A percentile compares a stretch with the other conserved stretches of the same genome.
These are phyloP conservation scores for Cyprinus carpio DNA, from an alignment of 2,113 vertebrate genomes.

Conservation along the genomic window DNA sequence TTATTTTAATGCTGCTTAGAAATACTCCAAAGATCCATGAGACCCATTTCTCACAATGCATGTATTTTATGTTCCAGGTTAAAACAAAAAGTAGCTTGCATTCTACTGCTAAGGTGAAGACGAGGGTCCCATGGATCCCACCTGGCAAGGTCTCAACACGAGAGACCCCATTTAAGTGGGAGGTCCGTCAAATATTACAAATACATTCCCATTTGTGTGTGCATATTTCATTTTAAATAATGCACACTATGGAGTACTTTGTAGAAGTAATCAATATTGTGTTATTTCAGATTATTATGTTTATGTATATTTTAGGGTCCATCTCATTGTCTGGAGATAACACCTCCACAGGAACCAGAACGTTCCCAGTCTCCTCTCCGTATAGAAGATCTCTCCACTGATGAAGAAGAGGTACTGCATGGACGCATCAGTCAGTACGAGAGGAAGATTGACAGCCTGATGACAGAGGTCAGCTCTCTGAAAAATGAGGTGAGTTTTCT, in stretches of 20 bases:
- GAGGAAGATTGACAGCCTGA: constrained; percentile 85
- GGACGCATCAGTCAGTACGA: constrained; percentile 84
- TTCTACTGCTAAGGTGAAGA: constrained; percentile 79
- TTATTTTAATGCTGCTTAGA: background rate
- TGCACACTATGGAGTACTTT: too few species aligned
- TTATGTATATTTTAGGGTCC: constrained; percentile 73
- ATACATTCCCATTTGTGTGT: background rate
- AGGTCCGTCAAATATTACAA: constrained; percentile 72
- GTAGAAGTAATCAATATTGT: background rate
- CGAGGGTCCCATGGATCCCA: constrained; percentile 86
- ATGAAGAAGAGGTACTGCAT: constrained; percentile 79
- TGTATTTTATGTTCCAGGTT: constrained; percentile 49
- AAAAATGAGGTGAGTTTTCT: constrained; percentile 81
- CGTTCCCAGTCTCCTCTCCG: constrained; percentile 75
- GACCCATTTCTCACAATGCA: background rate
- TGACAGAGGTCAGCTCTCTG: constrained; percentile 83
- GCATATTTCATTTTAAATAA: background rate
- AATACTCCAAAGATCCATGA: background rate
- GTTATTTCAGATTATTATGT: background rate
- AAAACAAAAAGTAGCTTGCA: constrained; percentile 67
- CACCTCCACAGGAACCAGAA: constrained; percentile 72
- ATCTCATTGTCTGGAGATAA: constrained; percentile 77
- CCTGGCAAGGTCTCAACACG: constrained; percentile 81
- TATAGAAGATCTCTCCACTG: constrained; percentile 85
- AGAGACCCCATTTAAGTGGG: constrained; percentile 82